Percentiles rank a stretch among this genome's conserved stretches.
Evolutionary conservation across 2,797 vertebrate species (phyloP).

Genomic region (Vireo griseus): DNA sequence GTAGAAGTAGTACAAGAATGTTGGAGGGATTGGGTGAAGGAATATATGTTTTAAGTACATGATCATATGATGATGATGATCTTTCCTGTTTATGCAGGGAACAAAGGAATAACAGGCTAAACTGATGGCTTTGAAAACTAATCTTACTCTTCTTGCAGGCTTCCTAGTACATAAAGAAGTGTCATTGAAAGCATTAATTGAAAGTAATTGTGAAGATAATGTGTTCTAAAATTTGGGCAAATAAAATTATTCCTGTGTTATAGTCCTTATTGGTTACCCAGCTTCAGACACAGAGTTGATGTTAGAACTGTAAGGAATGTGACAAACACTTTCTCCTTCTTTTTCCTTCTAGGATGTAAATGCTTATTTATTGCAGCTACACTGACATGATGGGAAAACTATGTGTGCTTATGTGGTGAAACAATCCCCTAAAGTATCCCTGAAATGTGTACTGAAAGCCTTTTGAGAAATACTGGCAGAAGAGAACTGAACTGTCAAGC

Average conservation of each 20-base stretch:
- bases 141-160: not conserved
- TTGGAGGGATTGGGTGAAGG: not conserved
- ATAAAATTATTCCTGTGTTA: not conserved
- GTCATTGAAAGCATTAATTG: not conserved
- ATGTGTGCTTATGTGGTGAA: constrained; percentile 38
- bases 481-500: constrained; percentile 61
- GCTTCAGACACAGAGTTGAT: not conserved
- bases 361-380: constrained; percentile 85
- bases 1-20: not conserved
- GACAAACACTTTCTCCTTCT: not conserved
- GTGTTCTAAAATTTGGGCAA: not conserved
- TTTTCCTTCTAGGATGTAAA: constrained; percentile 79
- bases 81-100: not conserved
- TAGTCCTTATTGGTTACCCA: not conserved
- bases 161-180: not conserved
- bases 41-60: not conserved
- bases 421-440: constrained; percentile 37
- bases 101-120: not conserved
- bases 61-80: not conserved
- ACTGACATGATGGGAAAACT: constrained; percentile 72
- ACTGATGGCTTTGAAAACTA: not conserved
- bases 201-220: not conserved
- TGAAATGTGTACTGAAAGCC: constrained; percentile 52
- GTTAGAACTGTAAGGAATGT: not conserved
- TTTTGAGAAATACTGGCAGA: constrained; percentile 67